Conservation (phyloP, 2,113 vertebrate species). For the Elanoides forficatus region DNA sequence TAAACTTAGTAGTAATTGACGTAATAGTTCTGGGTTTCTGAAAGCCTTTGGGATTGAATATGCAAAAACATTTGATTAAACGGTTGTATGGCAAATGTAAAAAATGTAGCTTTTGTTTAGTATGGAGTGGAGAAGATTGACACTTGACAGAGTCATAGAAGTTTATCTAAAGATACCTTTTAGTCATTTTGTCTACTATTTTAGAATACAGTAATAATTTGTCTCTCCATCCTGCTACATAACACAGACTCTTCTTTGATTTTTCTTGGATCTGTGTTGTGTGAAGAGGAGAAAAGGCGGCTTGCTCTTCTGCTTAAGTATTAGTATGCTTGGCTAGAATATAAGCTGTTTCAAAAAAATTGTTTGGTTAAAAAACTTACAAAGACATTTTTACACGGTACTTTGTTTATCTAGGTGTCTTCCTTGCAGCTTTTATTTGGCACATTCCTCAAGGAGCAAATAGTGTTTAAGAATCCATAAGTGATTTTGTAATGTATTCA, state of each 20-base stretch:
- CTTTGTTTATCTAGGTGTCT: conserved; percentile 65
- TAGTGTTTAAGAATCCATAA: conserved; percentile 41
- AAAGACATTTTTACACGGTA: neutral
- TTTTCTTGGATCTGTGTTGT: conserved; percentile 7
- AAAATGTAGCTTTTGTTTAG: neutral
- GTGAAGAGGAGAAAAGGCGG: neutral
- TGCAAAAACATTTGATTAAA: neutral
- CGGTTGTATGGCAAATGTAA: neutral
- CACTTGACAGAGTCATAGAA: neutral
- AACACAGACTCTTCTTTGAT: neutral
- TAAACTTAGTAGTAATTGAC: neutral
- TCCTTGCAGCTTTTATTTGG: conserved; percentile 51
- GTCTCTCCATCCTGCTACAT: neutral
- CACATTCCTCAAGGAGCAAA: conserved; percentile 42
- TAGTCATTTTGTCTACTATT: neutral
- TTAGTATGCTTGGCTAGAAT: conserved; percentile 7
- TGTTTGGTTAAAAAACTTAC: conserved; percentile 38
- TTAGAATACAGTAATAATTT: neutral
- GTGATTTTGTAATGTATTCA: conserved; percentile 15
- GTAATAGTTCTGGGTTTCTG: neutral
- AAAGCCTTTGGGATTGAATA: neutral
- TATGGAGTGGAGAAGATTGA: neutral
- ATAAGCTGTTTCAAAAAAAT: conserved; percentile 16
- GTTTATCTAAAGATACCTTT: neutral
- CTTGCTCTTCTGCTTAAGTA: conserved; percentile 1